A percentile compares a stretch with the other conserved stretches of the same genome.
These are phyloP conservation scores for Myzus persicae DNA, from an alignment of 1,140 invertebrate genomes.

Conservation along the genomic window DNA sequence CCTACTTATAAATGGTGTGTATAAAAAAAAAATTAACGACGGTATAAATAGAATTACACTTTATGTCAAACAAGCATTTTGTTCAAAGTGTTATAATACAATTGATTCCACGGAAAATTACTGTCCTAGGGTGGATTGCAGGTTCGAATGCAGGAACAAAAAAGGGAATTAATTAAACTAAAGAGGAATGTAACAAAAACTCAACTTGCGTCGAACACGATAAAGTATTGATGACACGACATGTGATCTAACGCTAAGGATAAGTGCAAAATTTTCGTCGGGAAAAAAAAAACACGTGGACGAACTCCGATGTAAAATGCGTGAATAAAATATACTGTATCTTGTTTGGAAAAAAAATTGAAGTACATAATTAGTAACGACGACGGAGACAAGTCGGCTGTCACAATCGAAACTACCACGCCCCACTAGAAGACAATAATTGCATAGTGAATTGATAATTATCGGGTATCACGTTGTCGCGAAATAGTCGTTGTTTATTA, in stretches of 20 bases:
- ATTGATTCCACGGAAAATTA: not conserved
- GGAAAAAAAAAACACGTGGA: not conserved
- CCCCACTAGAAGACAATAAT: not conserved
- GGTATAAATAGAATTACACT: not conserved
- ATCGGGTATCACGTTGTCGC: not conserved
- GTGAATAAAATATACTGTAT: not conserved
- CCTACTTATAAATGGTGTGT: not conserved
- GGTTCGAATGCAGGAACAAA: not conserved
- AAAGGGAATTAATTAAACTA: not conserved
- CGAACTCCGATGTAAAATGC: not conserved
- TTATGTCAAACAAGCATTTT: not conserved
- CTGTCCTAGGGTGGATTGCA: not conserved
- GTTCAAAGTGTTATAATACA: not conserved
- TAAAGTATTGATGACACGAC: not conserved
- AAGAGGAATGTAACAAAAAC: not conserved
- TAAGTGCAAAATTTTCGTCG: not conserved
- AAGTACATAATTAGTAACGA: not conserved
- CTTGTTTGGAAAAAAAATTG: not conserved
- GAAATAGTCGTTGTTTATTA: not conserved
- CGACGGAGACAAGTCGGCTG: not conserved
- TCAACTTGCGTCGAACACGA: not conserved
- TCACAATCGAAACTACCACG: not conserved
- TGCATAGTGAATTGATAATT: not conserved
- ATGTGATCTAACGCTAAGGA: not conserved
- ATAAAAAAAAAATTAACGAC: not conserved